phyloP scores from a whole-genome alignment of 2,113 vertebrate species.

The Cariama cristata region DNA sequence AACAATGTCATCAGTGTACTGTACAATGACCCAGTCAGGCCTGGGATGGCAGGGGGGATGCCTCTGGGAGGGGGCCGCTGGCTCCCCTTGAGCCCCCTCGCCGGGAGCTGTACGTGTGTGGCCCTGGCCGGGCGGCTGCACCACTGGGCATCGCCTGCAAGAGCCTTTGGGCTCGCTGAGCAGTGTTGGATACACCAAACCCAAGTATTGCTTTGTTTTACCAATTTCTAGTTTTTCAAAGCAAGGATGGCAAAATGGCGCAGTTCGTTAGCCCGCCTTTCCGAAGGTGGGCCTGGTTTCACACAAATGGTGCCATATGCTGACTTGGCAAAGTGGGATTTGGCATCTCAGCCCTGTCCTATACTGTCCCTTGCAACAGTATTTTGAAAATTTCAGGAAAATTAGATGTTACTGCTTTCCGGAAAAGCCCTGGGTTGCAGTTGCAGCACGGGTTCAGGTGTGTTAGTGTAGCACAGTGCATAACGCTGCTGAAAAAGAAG shows the following conservation, averaged over 20 bases:
- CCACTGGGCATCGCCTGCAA: rapidly evolving
- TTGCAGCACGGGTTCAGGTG: not conserved
- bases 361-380: rapidly evolving
- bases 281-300: not conserved
- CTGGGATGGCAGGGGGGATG: too few relatives aligned
- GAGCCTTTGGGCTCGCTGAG: not conserved
- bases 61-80: not conserved
- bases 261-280: rapidly evolving
- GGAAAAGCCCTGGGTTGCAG: not conserved
- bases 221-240: not conserved
- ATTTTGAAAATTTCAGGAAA: not conserved
- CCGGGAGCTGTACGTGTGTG: rapidly evolving
- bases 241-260: not conserved
- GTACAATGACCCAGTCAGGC: not conserved
- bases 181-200: not conserved
- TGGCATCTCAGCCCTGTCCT: not conserved
- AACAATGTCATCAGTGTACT: not conserved
- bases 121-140: not conserved
- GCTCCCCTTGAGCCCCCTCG: not conserved
- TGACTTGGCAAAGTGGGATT: not conserved
- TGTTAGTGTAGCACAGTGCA: rapidly evolving
- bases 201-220: not conserved
- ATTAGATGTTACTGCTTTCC: not conserved
- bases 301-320: rapidly evolving
- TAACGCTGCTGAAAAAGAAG: not conserved